These are phyloP conservation scores for Cariama cristata DNA, from an alignment of 2,113 vertebrate genomes.

Conservation along the genomic window DNA sequence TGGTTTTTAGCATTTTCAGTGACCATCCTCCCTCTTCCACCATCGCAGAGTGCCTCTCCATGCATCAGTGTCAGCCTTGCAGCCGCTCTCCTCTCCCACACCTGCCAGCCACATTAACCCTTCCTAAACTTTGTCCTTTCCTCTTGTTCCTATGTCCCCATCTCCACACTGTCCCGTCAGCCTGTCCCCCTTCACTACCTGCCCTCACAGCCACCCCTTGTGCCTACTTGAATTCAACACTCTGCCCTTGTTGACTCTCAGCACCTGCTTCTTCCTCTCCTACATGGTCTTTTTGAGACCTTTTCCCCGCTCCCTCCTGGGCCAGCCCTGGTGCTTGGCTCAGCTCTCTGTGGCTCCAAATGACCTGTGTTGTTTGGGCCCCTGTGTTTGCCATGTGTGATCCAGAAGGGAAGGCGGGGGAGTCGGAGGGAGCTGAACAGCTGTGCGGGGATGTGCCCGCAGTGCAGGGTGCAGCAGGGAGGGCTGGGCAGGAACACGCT, in stretches of 20 bases:
- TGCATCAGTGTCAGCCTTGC: background rate
- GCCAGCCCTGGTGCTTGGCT: background rate
- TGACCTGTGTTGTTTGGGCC: background rate
- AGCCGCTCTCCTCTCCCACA: background rate
- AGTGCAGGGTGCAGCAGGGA: background rate
- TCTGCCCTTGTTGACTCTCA: background rate
- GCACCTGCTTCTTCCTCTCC: background rate
- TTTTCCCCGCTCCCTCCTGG: background rate
- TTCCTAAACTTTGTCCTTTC: slow-evolving; percentile 16
- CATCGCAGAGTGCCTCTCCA: background rate
- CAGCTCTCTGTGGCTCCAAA: background rate
- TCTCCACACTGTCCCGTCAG: background rate
- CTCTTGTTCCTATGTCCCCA: background rate
- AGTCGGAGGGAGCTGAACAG: fast-evolving
- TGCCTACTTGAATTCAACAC: background rate
- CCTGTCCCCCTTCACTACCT: background rate
- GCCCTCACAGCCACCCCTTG: background rate
- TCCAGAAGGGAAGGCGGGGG: slow-evolving; percentile 38
- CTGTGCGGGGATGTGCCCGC: background rate
- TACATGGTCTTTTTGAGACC: background rate
- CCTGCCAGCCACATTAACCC: background rate
- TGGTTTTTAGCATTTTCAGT: slow-evolving; percentile 9
- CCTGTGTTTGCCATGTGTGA: background rate
- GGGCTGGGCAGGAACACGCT: background rate
- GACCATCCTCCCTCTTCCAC: background rate